Evolutionary conservation across 2,888 invertebrate species (phyloP), one percentile per base, ranked within the genome.

Genomic region (Netelia virgata): DNA sequence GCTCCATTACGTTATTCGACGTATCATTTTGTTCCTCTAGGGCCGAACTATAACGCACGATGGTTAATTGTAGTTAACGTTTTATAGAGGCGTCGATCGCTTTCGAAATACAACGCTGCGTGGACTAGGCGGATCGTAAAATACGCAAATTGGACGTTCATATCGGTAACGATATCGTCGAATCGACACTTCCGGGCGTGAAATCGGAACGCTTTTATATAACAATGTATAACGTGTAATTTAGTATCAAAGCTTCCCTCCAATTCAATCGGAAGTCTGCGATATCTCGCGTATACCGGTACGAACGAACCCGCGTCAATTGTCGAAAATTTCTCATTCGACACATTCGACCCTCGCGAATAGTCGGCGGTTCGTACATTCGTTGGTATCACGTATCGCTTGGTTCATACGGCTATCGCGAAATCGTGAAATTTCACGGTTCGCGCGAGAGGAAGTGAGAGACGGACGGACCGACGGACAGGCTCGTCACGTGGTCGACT

Each of bases 181-280:
- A 57, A 18, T 57, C 8, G 16, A 18, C 16, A 18, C 16, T 57
- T 57, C 10, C 57, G 9, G n/a, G 16, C 1, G 18, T 18, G 57
- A 57, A 57, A 57, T 57, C 9, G 16, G 36, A 57, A 57, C 18
- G 57, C n/a, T 57, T 57, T 57, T 57, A 20, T 57, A 20, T 57
- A 18, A 16, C 10, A 57, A 57, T 16, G 9, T 16, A 36, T 36
- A 14, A 16, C n/a, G 6, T 14, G n/a, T 55, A 55, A 55, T 16
- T 55, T 47, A 55, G 55, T 14, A 14, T 18, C 18, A 0, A 18
- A 57, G 18, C 16, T 8, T 18, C 16, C 18, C 18, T 18, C 57
- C 2, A 6, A 57, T 18, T 57, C 57, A 18, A 57, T 18, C 8
- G 16, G 10, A 18, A 57, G 9, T 18, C 16, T 18, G 16, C 9